phyloP scores from a whole-genome alignment of 2,888 invertebrate species.

The Auanema freiburgensis region DNA sequence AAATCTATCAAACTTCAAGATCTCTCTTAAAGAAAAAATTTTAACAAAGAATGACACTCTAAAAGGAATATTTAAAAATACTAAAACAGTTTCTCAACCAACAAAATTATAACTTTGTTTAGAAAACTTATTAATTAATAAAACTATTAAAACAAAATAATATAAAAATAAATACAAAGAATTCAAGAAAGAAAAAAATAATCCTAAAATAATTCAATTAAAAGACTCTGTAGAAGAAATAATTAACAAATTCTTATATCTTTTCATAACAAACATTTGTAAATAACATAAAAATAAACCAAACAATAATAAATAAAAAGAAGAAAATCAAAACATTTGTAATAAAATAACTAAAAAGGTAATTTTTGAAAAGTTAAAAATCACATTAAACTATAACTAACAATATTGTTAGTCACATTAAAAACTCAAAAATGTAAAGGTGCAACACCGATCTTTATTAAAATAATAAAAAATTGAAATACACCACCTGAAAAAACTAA shows the following conservation, averaged over 20 bases:
- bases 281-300: constrained; percentile 43
- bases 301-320: constrained; percentile 32
- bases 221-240: constrained; percentile 45
- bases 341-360: constrained; percentile 73
- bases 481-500: constrained; percentile 30
- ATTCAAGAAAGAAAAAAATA: constrained; percentile 37
- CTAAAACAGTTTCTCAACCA: constrained; percentile 36
- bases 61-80: constrained; percentile 45
- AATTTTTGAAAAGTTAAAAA: constrained; percentile 51
- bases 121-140: constrained; percentile 38
- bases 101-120: constrained; percentile 27
- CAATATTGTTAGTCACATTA: constrained; percentile 37
- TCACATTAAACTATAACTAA: constrained; percentile 36
- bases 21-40: constrained; percentile 39
- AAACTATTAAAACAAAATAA: constrained; percentile 40
- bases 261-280: constrained; percentile 42
- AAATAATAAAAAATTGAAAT: constrained; percentile 40
- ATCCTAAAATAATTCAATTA: constrained; percentile 65
- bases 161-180: constrained; percentile 40
- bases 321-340: constrained; percentile 30
- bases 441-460: constrained; percentile 41
- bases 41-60: constrained; percentile 44
- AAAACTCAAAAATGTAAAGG: constrained; percentile 45
- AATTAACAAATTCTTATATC: constrained; percentile 39
- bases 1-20: constrained; percentile 38